phyloP scores from a whole-genome alignment of 2,888 invertebrate genomes.

The Acleris emargana region DNA sequence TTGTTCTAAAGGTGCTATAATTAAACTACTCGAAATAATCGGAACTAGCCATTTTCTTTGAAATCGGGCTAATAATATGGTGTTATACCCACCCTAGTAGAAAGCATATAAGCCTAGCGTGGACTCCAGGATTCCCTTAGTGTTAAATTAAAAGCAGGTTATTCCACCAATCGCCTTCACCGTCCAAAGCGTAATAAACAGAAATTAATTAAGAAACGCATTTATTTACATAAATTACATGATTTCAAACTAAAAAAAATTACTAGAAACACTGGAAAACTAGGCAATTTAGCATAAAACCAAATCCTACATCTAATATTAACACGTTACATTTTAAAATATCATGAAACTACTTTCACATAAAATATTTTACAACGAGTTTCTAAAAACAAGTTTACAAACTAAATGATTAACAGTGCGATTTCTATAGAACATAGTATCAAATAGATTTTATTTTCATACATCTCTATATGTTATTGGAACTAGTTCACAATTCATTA shows the following conservation, averaged over 20 bases:
- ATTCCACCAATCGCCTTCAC: constrained; percentile 18
- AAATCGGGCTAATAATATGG: too few relatives aligned
- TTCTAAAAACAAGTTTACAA: background rate
- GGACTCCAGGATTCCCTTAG: too few relatives aligned
- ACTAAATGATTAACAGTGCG: too few relatives aligned
- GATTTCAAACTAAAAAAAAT: constrained; percentile 6
- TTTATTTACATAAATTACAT: constrained; percentile 33
- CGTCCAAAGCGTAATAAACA: constrained; percentile 29
- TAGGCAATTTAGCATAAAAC: background rate
- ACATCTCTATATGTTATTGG: too few relatives aligned
- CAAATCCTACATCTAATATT: background rate
- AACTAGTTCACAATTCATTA: too few relatives aligned
- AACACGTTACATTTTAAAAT: constrained; percentile 5
- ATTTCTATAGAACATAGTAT: too few relatives aligned
- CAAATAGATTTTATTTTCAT: too few relatives aligned
- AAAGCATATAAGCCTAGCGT: too few relatives aligned
- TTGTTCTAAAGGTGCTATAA: too few relatives aligned
- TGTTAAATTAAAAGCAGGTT: constrained; percentile 22
- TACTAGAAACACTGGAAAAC: background rate
- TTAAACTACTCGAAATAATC: too few relatives aligned
- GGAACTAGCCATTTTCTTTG: too few relatives aligned
- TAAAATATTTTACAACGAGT: background rate
- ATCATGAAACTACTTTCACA: background rate
- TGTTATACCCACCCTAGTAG: too few relatives aligned
- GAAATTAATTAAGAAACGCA: constrained; percentile 28